Conservation (phyloP, 2,113 vertebrate genomes). For the Serilophus lunatus region DNA sequence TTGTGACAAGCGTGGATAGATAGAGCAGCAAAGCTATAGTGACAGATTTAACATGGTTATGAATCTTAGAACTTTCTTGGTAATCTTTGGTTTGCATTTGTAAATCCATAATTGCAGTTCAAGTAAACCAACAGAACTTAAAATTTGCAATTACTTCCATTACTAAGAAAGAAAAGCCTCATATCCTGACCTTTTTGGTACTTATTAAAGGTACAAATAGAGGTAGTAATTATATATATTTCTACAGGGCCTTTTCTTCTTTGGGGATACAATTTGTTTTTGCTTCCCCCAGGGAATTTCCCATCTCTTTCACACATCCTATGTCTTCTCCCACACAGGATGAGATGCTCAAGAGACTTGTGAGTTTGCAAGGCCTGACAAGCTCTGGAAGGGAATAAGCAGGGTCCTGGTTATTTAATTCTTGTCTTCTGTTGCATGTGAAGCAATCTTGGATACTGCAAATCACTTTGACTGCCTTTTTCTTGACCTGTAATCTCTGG, state of each 20-base stretch:
- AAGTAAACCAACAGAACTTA: not conserved
- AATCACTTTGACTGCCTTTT: not conserved
- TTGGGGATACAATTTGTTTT: not conserved
- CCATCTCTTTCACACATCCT: not conserved
- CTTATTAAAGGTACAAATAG: not conserved
- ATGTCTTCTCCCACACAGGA: not conserved
- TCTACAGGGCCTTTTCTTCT: not conserved
- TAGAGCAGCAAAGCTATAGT: not conserved
- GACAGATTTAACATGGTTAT: not conserved
- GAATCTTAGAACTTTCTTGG: not conserved
- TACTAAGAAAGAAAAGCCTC: not conserved
- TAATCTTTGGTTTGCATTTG: not conserved
- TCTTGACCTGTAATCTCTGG: not conserved
- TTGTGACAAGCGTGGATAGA: not conserved
- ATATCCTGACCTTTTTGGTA: not conserved
- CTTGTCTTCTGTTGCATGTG: not conserved
- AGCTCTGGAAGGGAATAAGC: not conserved
- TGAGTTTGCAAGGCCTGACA: not conserved
- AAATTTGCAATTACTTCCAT: not conserved
- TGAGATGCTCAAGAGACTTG: not conserved
- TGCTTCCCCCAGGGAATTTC: not conserved
- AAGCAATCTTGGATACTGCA: not conserved
- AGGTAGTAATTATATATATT: not conserved
- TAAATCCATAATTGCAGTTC: not conserved
- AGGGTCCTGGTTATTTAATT: not conserved